Evolutionary conservation across 2,888 invertebrate genomes (phyloP), one percentile per base, ranked within the genome.

Genomic region (Galeopsomyia nigrocyanea): DNA sequence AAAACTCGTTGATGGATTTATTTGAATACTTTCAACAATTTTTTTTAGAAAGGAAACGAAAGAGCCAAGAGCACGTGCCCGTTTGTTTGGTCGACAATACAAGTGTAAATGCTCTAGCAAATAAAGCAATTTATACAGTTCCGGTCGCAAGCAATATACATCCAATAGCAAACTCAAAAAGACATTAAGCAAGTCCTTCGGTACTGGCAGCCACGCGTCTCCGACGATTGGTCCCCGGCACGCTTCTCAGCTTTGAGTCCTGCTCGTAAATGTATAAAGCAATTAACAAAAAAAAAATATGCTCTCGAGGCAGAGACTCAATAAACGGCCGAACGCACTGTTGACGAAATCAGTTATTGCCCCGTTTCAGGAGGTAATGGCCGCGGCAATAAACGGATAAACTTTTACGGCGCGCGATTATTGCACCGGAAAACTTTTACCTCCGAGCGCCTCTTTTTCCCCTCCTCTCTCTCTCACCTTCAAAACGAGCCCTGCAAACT

Each of bases 271-370:
- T 50, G 58, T 70, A 74, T 78, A 80, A 81, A 80, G 77, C 75
- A 53, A 74, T 79, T 77, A 78, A 79, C 78, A 75, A 73, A 70
- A 78, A 75, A 72, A 70, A 55, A 56, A 13, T 56, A 26, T 2
- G 2, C 26, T 49, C 50, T 16, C 65, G 64, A 55, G 21, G 61
- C 47, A 39, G 10, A 39, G 5, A 62, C 57, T 67, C 66, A 62
- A 63, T 68, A 64, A 68, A 68, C 31, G 64, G 16, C 19, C 17
- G n/a, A 3, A 51, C 39, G 66, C 47, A 14, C 71, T 80, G 80
- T 82, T 83, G 79, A 80, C 80, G 79, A 83, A 83, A 83, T 83
- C 80, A 80, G 81, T 84, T 82, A 84, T 80, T 79, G 79, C 74
- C 78, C 63, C 76, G 78, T 81, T 81, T 79, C 72, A 77, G 78